Evolutionary conservation across 2,888 invertebrate species (phyloP).

Genomic region (Byasa hedistus): DNA sequence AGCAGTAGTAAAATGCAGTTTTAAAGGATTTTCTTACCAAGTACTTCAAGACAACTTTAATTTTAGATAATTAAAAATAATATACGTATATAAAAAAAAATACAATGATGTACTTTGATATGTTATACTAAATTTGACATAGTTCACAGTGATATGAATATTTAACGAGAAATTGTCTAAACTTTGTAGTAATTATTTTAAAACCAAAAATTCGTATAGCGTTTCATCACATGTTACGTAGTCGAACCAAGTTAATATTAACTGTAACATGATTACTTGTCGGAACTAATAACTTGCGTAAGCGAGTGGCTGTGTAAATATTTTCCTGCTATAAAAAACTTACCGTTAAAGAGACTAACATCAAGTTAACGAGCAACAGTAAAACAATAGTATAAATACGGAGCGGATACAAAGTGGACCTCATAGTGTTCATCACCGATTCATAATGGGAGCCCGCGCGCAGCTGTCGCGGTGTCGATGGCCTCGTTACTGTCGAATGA

Average conservation of each 20-base stretch:
- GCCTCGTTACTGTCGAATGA: conserved; percentile 68
- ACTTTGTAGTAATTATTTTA: not conserved
- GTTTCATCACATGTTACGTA: not conserved
- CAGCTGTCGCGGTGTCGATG: conserved; percentile 57
- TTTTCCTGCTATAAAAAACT: conserved; percentile 6
- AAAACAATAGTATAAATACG: conserved; percentile 20
- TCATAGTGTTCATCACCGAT: conserved; percentile 17
- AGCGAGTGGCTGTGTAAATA: conserved; percentile 6
- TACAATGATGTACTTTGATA: no score
- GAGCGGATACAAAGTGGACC: conserved; percentile 23
- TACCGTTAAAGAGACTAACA: not conserved
- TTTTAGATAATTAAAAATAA: no score
- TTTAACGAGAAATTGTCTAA: not conserved
- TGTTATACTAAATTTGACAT: no score
- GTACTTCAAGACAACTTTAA: no score
- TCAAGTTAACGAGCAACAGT: conserved; percentile 17
- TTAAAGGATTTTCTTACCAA: no score
- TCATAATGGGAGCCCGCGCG: conserved; percentile 34
- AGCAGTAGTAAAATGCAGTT: no score
- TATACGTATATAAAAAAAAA: no score
- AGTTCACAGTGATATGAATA: not conserved
- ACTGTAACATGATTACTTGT: not conserved
- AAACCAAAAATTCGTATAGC: not conserved
- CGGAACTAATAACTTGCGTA: not conserved
- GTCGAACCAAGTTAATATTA: not conserved